Evolutionary conservation across 2,888 invertebrate genomes (phyloP), one percentile per base, ranked within the genome.

Genomic region (Marronus borbonicus): DNA sequence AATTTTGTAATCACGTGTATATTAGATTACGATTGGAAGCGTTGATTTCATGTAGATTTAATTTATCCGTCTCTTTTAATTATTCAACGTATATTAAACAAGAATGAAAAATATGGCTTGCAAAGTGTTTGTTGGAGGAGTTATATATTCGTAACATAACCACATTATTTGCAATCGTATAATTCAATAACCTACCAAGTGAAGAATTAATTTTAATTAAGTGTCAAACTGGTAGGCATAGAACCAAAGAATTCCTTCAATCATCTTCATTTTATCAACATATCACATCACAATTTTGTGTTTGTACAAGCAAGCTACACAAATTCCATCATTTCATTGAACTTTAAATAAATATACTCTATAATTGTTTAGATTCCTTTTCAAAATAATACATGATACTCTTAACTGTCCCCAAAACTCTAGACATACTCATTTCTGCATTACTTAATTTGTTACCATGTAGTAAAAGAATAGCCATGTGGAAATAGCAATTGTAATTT

Each of bases 221-320:
- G 20, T 74, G 10, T 55, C 17, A 74, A 74, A 60, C 7, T 66
- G 20, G 66, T 72, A 58, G 20, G 14, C 60, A 28, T 74, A 62
- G 28, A 39, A 74, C 72, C 72, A 74, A 74, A 74, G 72, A 74
- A 8, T 68, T 50, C 4, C 28, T 68, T 68, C 50, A 20, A 65
- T 50, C 24, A 68, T 74, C 52, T 72, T 74, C 44, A 74, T 74
- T 44, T 28, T 58, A 20, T 55, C 60, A 60, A 60, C 39, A 74
- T 74, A 60, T 74, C 72, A 62, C 44, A 70, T 55, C 31, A 55
- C 70, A 55, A 36, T 52, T 52, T 70, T 10, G 44, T 74, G 20
- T 55, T 74, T 44, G 12, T 14, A 74, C 10, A 14, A 44, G 10
- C 12, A 55, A 55, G 20, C 20, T 55, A 60, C 12, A 74, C 14